Conservation (phyloP, 2,888 invertebrate species). For the Nomada fucata region DNA sequence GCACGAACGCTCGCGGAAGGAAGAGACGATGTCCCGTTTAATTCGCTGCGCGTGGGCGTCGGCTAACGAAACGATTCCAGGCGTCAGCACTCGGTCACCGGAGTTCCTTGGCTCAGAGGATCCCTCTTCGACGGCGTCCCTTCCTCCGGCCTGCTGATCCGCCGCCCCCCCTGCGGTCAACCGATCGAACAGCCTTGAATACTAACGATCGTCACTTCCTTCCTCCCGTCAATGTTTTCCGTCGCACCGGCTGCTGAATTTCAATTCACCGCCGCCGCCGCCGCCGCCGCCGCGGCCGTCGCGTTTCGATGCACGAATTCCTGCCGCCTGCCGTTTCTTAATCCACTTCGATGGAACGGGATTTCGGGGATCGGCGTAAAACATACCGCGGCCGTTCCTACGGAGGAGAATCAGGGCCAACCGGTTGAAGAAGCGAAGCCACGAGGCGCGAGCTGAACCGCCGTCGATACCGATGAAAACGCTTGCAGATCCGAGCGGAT, state of each 20-base stretch:
- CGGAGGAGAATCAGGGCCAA: too few species aligned
- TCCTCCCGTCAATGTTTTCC: conserved; percentile 80
- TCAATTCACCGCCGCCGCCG: conserved; percentile 73
- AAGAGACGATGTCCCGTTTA: conserved; percentile 81
- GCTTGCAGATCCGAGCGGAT: too few species aligned
- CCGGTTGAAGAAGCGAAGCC: too few species aligned
- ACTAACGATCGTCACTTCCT: conserved; percentile 82
- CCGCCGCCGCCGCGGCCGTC: too few species aligned
- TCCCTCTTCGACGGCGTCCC: conserved; percentile 50
- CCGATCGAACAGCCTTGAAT: conserved; percentile 77
- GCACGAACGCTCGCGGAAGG: conserved; percentile 80
- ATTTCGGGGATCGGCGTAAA: neutral
- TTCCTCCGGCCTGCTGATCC: conserved; percentile 26
- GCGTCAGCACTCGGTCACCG: conserved; percentile 80
- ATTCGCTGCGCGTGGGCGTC: conserved; percentile 77
- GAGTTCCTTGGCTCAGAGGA: conserved; percentile 79
- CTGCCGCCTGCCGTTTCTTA: conserved; percentile 23
- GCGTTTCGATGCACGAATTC: conserved; percentile 69
- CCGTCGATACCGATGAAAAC: neutral
- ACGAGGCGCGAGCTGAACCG: neutral
- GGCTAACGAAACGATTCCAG: conserved; percentile 69
- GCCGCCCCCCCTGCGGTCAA: conserved; percentile 46
- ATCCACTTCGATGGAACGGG: conserved; percentile 4
- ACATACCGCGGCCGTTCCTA: too few species aligned
- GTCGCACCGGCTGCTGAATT: conserved; percentile 78